Evolutionary conservation across 2,888 invertebrate genomes (phyloP).

Genomic region (Heteromyza rotundicornis): DNA sequence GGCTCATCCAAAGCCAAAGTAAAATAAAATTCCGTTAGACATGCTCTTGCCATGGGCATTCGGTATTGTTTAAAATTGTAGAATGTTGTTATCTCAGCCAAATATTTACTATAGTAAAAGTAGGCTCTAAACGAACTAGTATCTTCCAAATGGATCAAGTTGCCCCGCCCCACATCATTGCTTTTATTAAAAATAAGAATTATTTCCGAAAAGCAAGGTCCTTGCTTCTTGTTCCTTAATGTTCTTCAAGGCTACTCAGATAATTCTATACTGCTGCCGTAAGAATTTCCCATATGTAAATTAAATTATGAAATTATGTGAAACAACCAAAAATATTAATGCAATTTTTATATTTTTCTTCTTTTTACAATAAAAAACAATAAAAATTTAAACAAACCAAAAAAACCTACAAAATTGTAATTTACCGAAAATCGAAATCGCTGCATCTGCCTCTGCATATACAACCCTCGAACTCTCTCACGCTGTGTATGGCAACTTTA

Average conservation of each 20-base stretch:
- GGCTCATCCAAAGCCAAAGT: too few relatives aligned
- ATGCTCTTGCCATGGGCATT: too few relatives aligned
- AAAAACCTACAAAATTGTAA: slow-evolving; percentile 24
- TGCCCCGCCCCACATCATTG: slow-evolving; percentile 34
- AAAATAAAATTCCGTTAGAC: too few relatives aligned
- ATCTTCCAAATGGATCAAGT: slow-evolving; percentile 26
- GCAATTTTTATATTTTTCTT: slow-evolving; percentile 21
- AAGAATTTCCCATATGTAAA: too few relatives aligned
- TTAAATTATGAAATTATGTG: not conserved
- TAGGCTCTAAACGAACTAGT: too few relatives aligned
- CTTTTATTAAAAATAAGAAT: not conserved
- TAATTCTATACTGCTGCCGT: too few relatives aligned
- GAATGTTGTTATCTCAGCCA: too few relatives aligned
- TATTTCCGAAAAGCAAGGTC: not conserved
- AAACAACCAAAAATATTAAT: not conserved
- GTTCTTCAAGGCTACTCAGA: too few relatives aligned
- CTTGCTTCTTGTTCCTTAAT: not conserved
- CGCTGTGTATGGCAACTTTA: slow-evolving; percentile 17
- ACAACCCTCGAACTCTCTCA: not conserved
- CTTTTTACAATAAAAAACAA: slow-evolving; percentile 32
- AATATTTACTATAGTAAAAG: too few relatives aligned
- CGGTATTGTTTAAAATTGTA: too few relatives aligned
- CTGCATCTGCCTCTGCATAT: slow-evolving; percentile 11
- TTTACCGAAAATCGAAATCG: slow-evolving; percentile 13
- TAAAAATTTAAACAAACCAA: slow-evolving; percentile 19